These are phyloP conservation scores for Furnarius figulus DNA, from an alignment of 2,113 vertebrate species.

Conservation along the genomic window DNA sequence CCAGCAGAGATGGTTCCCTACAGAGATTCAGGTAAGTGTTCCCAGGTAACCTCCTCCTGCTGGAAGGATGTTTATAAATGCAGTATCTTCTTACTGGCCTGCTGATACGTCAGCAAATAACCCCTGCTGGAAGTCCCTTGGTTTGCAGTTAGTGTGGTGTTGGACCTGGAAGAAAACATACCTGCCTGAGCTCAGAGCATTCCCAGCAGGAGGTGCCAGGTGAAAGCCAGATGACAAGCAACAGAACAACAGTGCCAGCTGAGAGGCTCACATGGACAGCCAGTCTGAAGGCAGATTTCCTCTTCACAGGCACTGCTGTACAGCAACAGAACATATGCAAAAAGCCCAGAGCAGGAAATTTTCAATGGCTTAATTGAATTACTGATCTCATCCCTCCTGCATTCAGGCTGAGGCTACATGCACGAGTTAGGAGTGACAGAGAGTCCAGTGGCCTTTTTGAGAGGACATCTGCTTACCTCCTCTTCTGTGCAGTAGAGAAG, in stretches of 20 bases:
- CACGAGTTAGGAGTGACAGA: background rate
- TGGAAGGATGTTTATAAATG: background rate
- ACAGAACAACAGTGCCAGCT: background rate
- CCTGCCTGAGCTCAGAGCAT: background rate
- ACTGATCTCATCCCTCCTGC: background rate
- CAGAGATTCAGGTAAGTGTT: background rate
- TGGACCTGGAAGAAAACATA: background rate
- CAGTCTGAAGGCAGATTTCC: background rate
- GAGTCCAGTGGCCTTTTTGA: background rate
- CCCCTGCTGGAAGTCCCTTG: background rate
- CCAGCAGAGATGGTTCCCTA: slow-evolving; percentile 28
- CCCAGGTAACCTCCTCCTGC: background rate
- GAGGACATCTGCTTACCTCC: background rate
- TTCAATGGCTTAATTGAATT: background rate
- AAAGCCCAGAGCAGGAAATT: background rate
- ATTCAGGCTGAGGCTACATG: background rate
- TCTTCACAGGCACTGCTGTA: background rate
- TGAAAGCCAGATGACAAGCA: background rate
- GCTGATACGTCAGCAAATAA: background rate
- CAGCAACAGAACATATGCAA: background rate
- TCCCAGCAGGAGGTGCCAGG: background rate
- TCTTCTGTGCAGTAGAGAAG: background rate
- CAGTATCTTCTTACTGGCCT: background rate
- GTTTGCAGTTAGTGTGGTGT: background rate
- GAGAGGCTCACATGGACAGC: background rate